Conservation (phyloP, 1,140 invertebrate species). For the Papilio machaon region DNA sequence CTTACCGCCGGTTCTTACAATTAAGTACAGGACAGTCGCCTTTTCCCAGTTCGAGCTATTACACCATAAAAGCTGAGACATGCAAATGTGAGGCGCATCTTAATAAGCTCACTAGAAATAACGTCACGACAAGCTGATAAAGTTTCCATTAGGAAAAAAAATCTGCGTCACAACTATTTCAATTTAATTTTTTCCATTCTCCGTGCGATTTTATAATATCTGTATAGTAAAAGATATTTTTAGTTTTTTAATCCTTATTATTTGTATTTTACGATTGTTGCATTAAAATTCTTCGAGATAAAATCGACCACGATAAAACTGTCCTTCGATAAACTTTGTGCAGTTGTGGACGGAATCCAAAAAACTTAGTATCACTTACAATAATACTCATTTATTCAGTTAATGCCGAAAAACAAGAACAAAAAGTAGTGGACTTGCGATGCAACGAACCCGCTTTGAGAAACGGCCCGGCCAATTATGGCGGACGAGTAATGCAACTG, state of each 20-base stretch:
- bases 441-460: constrained; percentile 22
- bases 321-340: constrained; percentile 24
- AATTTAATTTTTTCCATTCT: too few relatives aligned
- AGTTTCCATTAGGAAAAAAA: constrained; percentile 26
- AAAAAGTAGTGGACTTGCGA: constrained; percentile 15
- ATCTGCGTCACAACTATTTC: not conserved
- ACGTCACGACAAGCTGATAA: constrained; percentile 33
- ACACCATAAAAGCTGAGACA: constrained; percentile 47
- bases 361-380: constrained; percentile 34
- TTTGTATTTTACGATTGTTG: constrained; percentile 18
- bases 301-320: constrained; percentile 25
- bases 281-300: constrained; percentile 32
- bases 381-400: constrained; percentile 32
- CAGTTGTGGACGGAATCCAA: constrained; percentile 21
- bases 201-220: not conserved
- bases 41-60: constrained; percentile 48
- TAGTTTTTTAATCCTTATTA: not conserved
- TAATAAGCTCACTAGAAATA: constrained; percentile 49
- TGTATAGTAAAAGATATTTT: not conserved
- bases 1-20: constrained; percentile 55
- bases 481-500: constrained; percentile 30
- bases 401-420: constrained; percentile 28
- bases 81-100: constrained; percentile 51
- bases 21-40: constrained; percentile 48
- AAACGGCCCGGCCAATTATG: constrained; percentile 34